Conservation (phyloP, 2,888 invertebrate genomes). For the Dione juno region DNA sequence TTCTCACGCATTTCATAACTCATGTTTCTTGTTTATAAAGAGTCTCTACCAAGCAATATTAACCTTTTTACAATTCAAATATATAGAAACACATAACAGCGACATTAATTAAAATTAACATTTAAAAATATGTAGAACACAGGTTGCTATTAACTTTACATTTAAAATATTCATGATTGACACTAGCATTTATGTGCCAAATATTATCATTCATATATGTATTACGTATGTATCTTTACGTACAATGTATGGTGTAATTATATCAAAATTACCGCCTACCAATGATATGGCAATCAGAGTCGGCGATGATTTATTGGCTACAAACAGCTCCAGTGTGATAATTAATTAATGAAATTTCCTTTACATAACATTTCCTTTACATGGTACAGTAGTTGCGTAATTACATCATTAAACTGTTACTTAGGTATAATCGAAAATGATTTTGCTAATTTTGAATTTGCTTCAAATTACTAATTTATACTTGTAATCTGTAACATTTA, state of each 20-base stretch:
- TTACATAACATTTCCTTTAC: slow-evolving; percentile 29
- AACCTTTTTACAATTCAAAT: too few relatives aligned
- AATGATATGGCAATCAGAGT: slow-evolving; percentile 39
- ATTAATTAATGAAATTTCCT: slow-evolving; percentile 36
- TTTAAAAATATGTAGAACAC: too few relatives aligned
- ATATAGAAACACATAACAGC: too few relatives aligned
- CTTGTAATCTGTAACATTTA: too few relatives aligned
- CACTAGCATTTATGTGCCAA: neutral
- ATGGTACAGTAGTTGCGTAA: slow-evolving; percentile 4
- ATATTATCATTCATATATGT: neutral
- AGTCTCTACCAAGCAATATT: too few relatives aligned
- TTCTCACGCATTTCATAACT: too few relatives aligned
- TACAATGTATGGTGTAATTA: slow-evolving; percentile 29
- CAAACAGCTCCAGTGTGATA: slow-evolving; percentile 29
- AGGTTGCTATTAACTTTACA: too few relatives aligned
- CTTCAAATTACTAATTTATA: too few relatives aligned
- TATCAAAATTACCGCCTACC: slow-evolving; percentile 38
- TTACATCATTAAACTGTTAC: neutral
- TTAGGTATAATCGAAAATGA: neutral
- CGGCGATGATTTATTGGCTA: slow-evolving; percentile 40
- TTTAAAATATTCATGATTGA: too few relatives aligned
- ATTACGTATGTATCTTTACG: neutral
- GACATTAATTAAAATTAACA: too few relatives aligned
- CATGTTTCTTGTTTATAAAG: too few relatives aligned
- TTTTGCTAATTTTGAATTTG: too few relatives aligned